A percentile compares a stretch with the other conserved stretches of the same genome.
These are phyloP conservation scores for Anableps anableps DNA, from an alignment of 2,797 vertebrate species.

Conservation along the genomic window DNA sequence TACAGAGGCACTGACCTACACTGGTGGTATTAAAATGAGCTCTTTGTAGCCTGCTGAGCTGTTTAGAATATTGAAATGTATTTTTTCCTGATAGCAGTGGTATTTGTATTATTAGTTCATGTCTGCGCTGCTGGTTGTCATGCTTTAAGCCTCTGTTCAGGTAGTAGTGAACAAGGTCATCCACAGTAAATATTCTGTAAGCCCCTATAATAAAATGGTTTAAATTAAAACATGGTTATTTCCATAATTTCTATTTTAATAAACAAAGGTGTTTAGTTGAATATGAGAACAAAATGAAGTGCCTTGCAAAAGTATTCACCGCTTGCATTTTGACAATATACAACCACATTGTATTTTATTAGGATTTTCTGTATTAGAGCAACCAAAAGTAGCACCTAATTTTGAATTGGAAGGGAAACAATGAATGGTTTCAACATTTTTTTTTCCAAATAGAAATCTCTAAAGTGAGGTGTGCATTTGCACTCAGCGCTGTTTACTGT, in stretches of 20 bases:
- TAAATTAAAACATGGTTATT: constrained; percentile 9
- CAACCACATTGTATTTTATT: not conserved
- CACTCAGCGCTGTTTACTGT: not conserved
- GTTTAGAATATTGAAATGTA: constrained; percentile 35
- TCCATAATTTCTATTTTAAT: not conserved
- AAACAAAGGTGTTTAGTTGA: not conserved
- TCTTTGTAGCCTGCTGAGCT: constrained; percentile 26
- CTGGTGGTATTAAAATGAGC: constrained; percentile 35
- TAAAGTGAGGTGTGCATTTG: not conserved
- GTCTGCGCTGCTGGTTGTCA: constrained; percentile 5
- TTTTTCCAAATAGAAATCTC: not conserved
- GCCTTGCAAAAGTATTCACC: not conserved
- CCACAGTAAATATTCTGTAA: constrained; percentile 32
- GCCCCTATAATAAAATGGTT: not conserved
- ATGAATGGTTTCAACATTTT: not conserved
- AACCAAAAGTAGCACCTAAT: not conserved
- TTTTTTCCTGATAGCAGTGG: constrained; percentile 20
- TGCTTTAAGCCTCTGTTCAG: constrained; percentile 9
- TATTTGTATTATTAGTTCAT: constrained; percentile 3
- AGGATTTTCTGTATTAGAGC: not conserved
- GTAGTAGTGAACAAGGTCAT: constrained; percentile 35
- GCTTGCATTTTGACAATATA: not conserved
- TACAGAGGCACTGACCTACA: constrained; percentile 41
- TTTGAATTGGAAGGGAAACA: not conserved
- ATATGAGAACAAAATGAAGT: not conserved